phyloP scores from a whole-genome alignment of 2,797 vertebrate species.

The Toxotes lorentzi region DNA sequence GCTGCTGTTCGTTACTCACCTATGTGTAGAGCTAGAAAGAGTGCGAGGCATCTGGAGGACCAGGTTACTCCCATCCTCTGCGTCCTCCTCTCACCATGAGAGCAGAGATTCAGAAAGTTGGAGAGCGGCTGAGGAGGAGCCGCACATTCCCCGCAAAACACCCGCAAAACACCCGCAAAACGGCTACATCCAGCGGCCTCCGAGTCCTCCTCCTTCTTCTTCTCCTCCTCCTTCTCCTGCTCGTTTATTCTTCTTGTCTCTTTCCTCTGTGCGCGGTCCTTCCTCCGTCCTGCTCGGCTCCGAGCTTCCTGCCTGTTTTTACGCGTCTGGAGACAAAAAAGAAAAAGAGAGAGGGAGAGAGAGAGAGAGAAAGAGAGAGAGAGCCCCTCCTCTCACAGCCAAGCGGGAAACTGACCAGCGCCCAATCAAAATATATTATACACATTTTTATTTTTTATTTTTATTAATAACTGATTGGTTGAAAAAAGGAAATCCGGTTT shows the following conservation, averaged over 20 bases:
- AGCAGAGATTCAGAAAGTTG: conserved; percentile 84
- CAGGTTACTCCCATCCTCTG: conserved; percentile 96
- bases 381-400: not conserved
- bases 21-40: conserved; percentile 88
- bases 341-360: conserved; percentile 15
- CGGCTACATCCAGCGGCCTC: conserved; percentile 36
- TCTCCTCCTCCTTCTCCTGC: not conserved
- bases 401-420: too few species aligned
- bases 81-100: conserved; percentile 93
- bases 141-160: conserved; percentile 66
- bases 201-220: not conserved
- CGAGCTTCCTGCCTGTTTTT: conserved; percentile 35
- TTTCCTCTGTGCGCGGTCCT: not conserved
- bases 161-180: conserved; percentile 13
- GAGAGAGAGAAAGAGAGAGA: conserved; percentile 8
- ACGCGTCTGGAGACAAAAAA: conserved; percentile 45
- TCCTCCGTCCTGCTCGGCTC: conserved; percentile 14
- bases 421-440: too few species aligned
- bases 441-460: too few species aligned
- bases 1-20: conserved; percentile 54
- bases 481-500: too few species aligned
- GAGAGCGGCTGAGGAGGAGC: conserved; percentile 88
- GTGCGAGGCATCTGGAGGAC: conserved; percentile 92
- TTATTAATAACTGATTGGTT: too few species aligned
- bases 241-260: not conserved